A percentile compares a stretch with the other conserved stretches of the same genome.
phyloP scores from a whole-genome alignment of 2,797 vertebrate genomes.

The Molossus alvarezi region DNA sequence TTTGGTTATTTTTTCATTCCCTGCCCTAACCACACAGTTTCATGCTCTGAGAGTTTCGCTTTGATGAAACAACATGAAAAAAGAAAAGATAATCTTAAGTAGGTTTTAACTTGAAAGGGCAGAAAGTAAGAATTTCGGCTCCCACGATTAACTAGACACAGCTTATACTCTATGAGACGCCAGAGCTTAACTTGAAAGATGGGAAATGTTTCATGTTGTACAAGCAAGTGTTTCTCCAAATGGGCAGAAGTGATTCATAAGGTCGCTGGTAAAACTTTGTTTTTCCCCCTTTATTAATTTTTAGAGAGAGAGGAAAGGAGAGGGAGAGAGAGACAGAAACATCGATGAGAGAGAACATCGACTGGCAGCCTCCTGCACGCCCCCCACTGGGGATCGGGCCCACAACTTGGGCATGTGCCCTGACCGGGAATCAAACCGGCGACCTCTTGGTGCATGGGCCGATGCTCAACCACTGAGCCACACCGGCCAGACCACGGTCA shows the following conservation, averaged over 20 bases:
- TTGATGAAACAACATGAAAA: constrained; percentile 83
- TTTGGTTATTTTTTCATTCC: constrained; percentile 65
- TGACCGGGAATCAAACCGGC: too few species aligned
- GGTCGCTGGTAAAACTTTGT: constrained; percentile 67
- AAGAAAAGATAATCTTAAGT: constrained; percentile 84
- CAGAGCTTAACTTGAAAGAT: constrained; percentile 88
- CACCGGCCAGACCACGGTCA: too few species aligned
- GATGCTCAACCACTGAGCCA: too few species aligned
- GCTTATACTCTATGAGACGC: constrained; percentile 87
- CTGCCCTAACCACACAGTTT: constrained; percentile 81
- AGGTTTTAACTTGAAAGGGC: constrained; percentile 83
- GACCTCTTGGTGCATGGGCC: too few species aligned
- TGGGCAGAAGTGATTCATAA: constrained; percentile 85
- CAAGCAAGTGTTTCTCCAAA: constrained; percentile 87
- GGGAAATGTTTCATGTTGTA: constrained; percentile 90
- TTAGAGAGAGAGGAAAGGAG: too few species aligned
- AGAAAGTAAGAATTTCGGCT: constrained; percentile 83
- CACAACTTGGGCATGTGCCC: too few species aligned
- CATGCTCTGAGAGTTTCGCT: constrained; percentile 83
- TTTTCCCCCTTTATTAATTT: too few species aligned
- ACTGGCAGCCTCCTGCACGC: too few species aligned
- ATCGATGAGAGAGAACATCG: too few species aligned
- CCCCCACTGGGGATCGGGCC: too few species aligned
- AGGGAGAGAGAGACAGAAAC: too few species aligned
- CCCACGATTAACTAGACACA: constrained; percentile 89